A percentile compares a stretch with the other conserved stretches of the same genome.
Evolutionary conservation across 2,888 invertebrate species (phyloP).

Genomic region (Panopea generosa): DNA sequence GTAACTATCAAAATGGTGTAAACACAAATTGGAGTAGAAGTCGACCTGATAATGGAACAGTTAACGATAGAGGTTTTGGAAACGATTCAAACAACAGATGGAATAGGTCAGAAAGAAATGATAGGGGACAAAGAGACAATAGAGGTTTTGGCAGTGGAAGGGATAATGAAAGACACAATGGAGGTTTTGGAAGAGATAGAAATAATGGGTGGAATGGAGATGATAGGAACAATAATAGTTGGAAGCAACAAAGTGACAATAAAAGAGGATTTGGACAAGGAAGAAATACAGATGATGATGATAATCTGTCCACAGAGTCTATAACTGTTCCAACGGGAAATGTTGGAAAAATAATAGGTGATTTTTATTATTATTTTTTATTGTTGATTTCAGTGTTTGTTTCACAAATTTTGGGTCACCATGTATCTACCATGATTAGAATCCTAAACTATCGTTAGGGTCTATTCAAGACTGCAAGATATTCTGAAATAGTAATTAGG

Average conservation of each 20-base stretch:
- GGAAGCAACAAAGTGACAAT: slow-evolving; percentile 5
- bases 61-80: no score
- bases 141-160: slow-evolving; percentile 7
- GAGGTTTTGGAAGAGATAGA: slow-evolving; percentile 6
- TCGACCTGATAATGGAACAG: no score
- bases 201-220: neutral
- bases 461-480: no score
- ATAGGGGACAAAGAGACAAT: neutral
- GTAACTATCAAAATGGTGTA: no score
- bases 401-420: neutral
- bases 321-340: slow-evolving; percentile 51
- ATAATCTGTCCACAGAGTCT: neutral
- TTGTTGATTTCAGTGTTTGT: no score
- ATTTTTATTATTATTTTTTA: no score
- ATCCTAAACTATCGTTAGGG: no score
- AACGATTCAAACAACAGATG: no score
- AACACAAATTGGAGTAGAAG: no score
- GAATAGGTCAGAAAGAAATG: slow-evolving; percentile 9
- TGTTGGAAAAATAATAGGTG: slow-evolving; percentile 76
- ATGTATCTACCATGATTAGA: neutral
- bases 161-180: slow-evolving; percentile 1
- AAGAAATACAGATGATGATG: slow-evolving; percentile 13
- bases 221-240: neutral
- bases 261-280: neutral
- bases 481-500: no score